Evolutionary conservation across 1,140 invertebrate genomes (phyloP).

Genomic region (Macrotrachela quadricornifera): DNA sequence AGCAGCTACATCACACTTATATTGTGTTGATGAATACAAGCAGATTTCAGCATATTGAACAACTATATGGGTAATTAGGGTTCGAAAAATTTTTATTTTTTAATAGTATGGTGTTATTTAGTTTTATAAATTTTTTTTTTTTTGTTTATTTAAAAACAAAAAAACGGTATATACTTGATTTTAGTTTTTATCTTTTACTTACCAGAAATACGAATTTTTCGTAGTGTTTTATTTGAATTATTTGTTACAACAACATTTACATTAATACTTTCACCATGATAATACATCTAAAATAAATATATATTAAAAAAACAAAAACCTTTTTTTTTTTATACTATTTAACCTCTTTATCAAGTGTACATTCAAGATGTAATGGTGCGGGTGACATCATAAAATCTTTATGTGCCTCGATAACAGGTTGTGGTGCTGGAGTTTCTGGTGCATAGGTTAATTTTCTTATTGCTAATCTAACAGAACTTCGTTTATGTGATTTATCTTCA

Average conservation of each 20-base stretch:
- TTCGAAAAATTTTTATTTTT: too few species aligned
- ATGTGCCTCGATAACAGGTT: constrained; percentile 88
- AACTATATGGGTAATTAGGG: constrained; percentile 2
- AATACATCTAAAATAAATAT: constrained; percentile 61
- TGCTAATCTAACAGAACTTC: constrained; percentile 37
- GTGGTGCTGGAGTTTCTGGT: constrained; percentile 60
- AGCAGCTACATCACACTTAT: constrained; percentile 93
- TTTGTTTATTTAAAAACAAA: too few species aligned
- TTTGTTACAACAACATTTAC: constrained; percentile 97
- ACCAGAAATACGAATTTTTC: constrained; percentile 86
- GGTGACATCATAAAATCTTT: constrained; percentile 99
- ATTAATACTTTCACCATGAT: constrained; percentile 90
- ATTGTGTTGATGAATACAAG: constrained; percentile 92
- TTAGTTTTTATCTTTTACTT: too few species aligned
- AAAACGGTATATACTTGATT: too few species aligned
- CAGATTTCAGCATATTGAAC: constrained; percentile 85
- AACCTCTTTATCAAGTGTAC: constrained; percentile 85
- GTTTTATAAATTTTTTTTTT: too few species aligned
- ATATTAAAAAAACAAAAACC: background rate
- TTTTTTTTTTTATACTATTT: too few species aligned
- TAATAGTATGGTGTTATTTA: too few species aligned
- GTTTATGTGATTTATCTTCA: constrained; percentile 84
- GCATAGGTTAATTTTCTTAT: constrained; percentile 88
- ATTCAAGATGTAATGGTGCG: constrained; percentile 87
- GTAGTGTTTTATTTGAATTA: constrained; percentile 91